Conservation (phyloP, 2,113 vertebrate genomes). For the Carassius gibelio region DNA sequence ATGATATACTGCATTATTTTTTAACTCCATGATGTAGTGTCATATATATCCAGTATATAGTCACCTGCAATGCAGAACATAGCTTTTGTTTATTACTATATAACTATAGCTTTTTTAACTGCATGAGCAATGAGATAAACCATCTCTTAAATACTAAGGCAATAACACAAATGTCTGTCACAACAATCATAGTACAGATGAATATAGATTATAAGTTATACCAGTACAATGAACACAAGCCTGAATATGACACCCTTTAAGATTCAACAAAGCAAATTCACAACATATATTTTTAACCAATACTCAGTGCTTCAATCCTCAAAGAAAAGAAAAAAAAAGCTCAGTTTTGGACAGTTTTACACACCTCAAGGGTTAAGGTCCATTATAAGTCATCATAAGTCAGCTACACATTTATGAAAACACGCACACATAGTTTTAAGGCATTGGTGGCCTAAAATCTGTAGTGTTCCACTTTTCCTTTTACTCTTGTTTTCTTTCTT, state of each 20-base stretch:
- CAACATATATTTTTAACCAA: not conserved
- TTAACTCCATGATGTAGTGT: not conserved
- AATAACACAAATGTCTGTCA: constrained; percentile 24
- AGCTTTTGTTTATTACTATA: not conserved
- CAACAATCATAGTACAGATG: constrained; percentile 12
- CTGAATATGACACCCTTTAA: not conserved
- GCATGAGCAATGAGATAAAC: not conserved
- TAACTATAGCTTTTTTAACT: not conserved
- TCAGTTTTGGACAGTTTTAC: constrained; percentile 13
- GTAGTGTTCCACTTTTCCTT: constrained; percentile 60
- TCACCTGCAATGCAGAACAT: not conserved
- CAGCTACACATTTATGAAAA: constrained; percentile 33
- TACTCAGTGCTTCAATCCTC: not conserved
- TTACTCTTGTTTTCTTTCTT: not conserved
- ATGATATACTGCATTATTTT: not conserved
- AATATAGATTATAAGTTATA: not conserved
- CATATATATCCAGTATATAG: not conserved
- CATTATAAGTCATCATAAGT: not conserved
- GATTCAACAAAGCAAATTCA: not conserved
- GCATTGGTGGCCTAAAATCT: constrained; percentile 72
- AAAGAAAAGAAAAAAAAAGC: not conserved
- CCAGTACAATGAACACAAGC: constrained; percentile 5
- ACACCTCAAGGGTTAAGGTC: constrained; percentile 9
- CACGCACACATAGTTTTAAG: constrained; percentile 65
- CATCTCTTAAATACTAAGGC: not conserved